Conservation (phyloP, 2,797 vertebrate genomes). For the Siniperca scherzeri region DNA sequence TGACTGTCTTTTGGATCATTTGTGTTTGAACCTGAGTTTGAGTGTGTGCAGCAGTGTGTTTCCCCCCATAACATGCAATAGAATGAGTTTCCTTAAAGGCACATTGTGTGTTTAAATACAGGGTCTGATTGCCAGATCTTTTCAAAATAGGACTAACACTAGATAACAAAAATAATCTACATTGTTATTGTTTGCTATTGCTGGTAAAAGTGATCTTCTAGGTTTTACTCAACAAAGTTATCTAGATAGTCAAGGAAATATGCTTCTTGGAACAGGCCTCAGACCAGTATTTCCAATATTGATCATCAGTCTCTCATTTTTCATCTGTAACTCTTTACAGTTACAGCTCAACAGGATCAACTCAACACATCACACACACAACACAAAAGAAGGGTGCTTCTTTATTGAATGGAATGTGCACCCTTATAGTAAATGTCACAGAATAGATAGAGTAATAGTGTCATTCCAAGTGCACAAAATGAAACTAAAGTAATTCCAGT, state of each 20-base stretch:
- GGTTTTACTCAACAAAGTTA: background rate
- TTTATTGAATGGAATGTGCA: too few relatives aligned
- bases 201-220: background rate
- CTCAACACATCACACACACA: too few relatives aligned
- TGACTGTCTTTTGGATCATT: background rate
- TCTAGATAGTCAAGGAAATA: background rate
- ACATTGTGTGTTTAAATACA: background rate
- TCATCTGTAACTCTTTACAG: background rate
- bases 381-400: too few relatives aligned
- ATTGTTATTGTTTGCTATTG: background rate
- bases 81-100: background rate
- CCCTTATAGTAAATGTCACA: too few relatives aligned
- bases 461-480: too few relatives aligned
- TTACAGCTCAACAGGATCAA: too few relatives aligned
- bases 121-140: slow-evolving; percentile 2
- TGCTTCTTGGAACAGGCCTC: background rate
- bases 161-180: background rate
- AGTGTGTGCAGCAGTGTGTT: background rate
- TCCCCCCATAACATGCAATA: background rate
- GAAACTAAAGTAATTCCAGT: too few relatives aligned
- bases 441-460: too few relatives aligned
- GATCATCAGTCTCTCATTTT: background rate
- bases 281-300: background rate
- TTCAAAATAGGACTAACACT: background rate
- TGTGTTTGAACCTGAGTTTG: background rate